Evolutionary conservation across 2,797 vertebrate genomes (phyloP).

Genomic region (Darevskia nairensis): DNA sequence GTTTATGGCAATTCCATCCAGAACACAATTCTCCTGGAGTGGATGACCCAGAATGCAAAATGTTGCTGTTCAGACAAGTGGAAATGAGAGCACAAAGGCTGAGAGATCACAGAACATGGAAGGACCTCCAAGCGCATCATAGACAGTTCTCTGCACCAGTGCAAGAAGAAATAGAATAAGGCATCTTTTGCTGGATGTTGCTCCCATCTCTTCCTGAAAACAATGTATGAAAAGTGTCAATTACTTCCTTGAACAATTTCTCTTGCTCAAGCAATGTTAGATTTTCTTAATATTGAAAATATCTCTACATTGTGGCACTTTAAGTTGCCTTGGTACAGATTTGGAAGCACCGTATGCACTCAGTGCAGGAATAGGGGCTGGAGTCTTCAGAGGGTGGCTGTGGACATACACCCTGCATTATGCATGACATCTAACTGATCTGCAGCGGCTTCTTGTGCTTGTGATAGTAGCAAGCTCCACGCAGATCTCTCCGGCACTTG

Average conservation of each 20-base stretch:
- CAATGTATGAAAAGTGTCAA: neutral
- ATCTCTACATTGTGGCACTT: neutral
- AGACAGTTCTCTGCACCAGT: neutral
- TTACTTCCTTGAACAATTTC: neutral
- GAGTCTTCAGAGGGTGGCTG: neutral
- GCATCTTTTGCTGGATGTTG: neutral
- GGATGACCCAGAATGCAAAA: neutral
- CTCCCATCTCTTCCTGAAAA: neutral
- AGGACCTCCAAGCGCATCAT: neutral
- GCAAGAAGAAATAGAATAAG: neutral
- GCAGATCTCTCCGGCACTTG: neutral
- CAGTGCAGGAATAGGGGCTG: neutral
- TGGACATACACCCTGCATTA: neutral
- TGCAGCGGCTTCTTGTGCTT: neutral
- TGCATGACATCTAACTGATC: neutral
- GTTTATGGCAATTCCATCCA: neutral
- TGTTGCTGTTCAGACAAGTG: constrained; percentile 13
- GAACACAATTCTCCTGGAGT: neutral
- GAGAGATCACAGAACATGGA: neutral
- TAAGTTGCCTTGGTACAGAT: neutral
- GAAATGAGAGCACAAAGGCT: neutral
- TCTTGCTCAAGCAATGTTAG: neutral
- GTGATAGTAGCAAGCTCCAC: neutral
- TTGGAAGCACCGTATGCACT: neutral
- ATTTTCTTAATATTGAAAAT: neutral